Conservation (phyloP, 2,113 vertebrate genomes). For the Bubo bubo region DNA sequence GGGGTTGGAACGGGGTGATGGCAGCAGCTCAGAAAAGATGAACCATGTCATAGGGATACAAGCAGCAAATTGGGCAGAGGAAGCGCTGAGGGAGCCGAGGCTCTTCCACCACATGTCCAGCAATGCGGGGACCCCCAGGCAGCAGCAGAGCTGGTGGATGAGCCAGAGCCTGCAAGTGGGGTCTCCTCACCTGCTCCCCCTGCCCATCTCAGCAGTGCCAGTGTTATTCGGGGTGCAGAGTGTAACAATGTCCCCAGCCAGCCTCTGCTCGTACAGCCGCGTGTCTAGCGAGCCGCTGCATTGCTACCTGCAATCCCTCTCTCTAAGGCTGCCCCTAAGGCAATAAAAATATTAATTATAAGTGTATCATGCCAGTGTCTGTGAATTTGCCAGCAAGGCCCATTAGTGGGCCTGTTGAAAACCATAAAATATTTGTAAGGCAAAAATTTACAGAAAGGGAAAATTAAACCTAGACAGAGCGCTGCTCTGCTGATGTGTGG, state of each 20-base stretch:
- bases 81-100: neutral
- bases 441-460: neutral
- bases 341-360: neutral
- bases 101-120: accelerated
- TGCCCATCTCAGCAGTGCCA: accelerated
- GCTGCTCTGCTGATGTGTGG: neutral
- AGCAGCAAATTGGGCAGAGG: neutral
- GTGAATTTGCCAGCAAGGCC: neutral
- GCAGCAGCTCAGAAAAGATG: neutral
- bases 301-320: neutral
- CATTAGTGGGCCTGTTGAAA: neutral
- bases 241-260: accelerated
- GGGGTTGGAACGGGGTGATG: accelerated
- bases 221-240: neutral
- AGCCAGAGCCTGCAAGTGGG: neutral
- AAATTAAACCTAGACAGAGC: neutral
- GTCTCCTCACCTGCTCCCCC: neutral
- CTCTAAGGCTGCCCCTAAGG: neutral
- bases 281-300: neutral
- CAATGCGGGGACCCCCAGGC: neutral
- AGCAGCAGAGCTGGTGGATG: neutral
- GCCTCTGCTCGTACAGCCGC: neutral
- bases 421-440: neutral
- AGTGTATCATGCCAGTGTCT: neutral
- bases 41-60: neutral